Conservation (phyloP, 2,113 vertebrate genomes). For the Gopherus flavomarginatus region DNA sequence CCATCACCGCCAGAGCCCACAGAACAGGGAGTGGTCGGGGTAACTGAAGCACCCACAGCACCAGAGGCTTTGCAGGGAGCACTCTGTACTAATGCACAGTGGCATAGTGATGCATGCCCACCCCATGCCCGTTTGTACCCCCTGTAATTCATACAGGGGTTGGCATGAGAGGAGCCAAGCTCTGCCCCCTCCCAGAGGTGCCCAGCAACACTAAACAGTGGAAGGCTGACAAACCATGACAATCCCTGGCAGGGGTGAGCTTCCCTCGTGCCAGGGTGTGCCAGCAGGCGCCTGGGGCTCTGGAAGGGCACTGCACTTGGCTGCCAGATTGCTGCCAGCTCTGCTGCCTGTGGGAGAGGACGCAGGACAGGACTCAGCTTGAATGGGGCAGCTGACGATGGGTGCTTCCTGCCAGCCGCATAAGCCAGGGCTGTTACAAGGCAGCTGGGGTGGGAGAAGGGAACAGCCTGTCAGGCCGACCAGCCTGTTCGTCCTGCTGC, state of each 20-base stretch:
- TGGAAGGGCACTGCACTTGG: not conserved
- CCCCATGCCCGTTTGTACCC: not conserved
- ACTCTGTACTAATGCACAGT: no score
- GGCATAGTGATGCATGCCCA: not conserved
- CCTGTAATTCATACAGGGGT: not conserved
- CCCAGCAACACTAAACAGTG: not conserved
- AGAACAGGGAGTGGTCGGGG: no score
- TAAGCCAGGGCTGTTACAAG: not conserved
- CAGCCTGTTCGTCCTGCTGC: not conserved
- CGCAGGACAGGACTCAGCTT: not conserved
- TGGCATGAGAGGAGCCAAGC: not conserved
- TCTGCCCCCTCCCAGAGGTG: no score
- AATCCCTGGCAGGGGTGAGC: not conserved
- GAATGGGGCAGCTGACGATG: not conserved
- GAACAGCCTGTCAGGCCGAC: not conserved
- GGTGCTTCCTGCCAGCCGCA: not conserved
- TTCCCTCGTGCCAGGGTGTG: no score
- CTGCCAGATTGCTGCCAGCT: not conserved
- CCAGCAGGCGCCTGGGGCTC: not conserved
- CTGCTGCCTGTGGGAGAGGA: not conserved
- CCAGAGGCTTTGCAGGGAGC: no score
- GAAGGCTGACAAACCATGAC: not conserved
- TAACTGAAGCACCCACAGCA: not conserved
- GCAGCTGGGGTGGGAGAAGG: not conserved
- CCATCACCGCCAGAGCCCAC: no score